phyloP scores from a whole-genome alignment of 1,140 invertebrate genomes.

The Orius insidiosus region DNA sequence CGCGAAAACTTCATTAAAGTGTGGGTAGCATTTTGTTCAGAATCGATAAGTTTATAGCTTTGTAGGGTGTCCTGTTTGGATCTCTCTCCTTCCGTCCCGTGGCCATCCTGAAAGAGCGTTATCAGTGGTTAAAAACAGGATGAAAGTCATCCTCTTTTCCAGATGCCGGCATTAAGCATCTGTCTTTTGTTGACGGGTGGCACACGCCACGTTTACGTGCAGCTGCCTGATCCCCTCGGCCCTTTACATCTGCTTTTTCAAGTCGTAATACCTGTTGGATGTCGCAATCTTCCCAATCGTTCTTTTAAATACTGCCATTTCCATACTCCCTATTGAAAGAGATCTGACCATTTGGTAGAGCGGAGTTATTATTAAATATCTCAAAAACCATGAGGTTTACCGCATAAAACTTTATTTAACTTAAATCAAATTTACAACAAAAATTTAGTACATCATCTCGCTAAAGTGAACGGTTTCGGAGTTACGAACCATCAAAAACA shows the following conservation, averaged over 20 bases:
- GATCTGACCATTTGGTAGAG: no score
- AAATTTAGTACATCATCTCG: no score
- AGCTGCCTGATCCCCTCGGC: constrained; percentile 1
- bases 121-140: background rate
- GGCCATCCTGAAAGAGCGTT: constrained; percentile 51
- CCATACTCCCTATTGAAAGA: no score
- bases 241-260: background rate
- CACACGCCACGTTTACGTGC: background rate
- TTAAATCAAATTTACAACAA: no score
- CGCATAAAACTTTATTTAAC: no score
- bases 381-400: no score
- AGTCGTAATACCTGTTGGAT: no score
- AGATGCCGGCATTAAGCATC: background rate
- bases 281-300: no score
- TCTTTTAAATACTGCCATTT: no score
- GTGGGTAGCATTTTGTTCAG: constrained; percentile 57
- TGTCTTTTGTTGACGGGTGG: constrained; percentile 5
- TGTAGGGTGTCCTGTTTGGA: constrained; percentile 49
- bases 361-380: no score
- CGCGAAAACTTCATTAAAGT: constrained; percentile 56
- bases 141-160: background rate
- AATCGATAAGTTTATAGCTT: constrained; percentile 50
- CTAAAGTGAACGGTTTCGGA: no score
- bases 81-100: constrained; percentile 41
- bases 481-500: no score